phyloP scores from a whole-genome alignment of 2,113 vertebrate species.

The Hucho hucho region DNA sequence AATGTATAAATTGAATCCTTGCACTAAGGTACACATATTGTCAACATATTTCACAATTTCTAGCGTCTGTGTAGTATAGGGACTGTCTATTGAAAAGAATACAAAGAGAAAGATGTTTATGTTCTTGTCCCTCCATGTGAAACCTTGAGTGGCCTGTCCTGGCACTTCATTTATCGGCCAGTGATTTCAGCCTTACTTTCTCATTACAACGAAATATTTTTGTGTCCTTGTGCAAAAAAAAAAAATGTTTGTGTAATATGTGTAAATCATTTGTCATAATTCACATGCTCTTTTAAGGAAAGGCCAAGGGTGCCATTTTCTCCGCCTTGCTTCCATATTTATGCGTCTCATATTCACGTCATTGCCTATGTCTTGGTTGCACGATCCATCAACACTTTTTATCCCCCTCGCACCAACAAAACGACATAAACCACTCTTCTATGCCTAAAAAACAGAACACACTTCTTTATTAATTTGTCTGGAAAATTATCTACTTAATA shows the following conservation, averaged over 20 bases:
- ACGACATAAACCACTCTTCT: slow-evolving; percentile 93
- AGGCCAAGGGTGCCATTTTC: slow-evolving; percentile 92
- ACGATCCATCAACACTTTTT: slow-evolving; percentile 95
- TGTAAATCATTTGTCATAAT: slow-evolving; percentile 91
- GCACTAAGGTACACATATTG: too few relatives aligned
- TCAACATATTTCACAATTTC: neutral
- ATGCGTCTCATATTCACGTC: slow-evolving; percentile 97
- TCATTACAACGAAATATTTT: slow-evolving; percentile 75
- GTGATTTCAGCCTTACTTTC: slow-evolving; percentile 76
- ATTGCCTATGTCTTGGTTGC: slow-evolving; percentile 90
- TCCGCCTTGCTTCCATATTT: slow-evolving; percentile 91
- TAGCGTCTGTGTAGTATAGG: neutral
- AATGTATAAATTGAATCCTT: neutral
- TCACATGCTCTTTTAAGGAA: slow-evolving; percentile 89
- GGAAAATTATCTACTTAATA: slow-evolving; percentile 92
- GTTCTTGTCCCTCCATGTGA: slow-evolving; percentile 60
- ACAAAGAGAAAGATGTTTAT: slow-evolving; percentile 45
- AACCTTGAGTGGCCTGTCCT: slow-evolving; percentile 72
- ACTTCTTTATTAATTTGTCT: slow-evolving; percentile 91
- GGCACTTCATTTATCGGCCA: slow-evolving; percentile 69
- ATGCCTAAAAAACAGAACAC: slow-evolving; percentile 90
- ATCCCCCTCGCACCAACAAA: slow-evolving; percentile 90
- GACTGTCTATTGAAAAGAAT: slow-evolving; percentile 13
- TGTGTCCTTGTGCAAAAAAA: slow-evolving; percentile 77
- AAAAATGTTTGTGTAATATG: slow-evolving; percentile 74